Conservation (phyloP, 2,797 vertebrate genomes). For the Cephalopachus bancanus region DNA sequence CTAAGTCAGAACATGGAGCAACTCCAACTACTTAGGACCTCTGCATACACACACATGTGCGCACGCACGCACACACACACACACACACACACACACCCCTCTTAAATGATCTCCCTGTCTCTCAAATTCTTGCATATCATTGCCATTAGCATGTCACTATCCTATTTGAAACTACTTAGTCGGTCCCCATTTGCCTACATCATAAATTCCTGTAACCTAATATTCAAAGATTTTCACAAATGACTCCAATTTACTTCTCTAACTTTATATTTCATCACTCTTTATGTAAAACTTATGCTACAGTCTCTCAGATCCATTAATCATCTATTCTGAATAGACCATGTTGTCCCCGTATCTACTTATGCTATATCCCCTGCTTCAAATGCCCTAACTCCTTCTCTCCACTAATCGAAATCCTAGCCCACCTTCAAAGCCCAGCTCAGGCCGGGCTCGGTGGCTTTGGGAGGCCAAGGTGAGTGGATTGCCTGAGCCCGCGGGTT, state of each 20-base stretch:
- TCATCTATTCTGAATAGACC: conserved; percentile 26
- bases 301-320: neutral
- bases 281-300: neutral
- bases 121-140: conserved; percentile 17
- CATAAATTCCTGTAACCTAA: neutral
- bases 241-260: neutral
- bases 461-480: no score
- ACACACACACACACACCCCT: neutral
- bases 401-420: neutral
- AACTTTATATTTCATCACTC: neutral
- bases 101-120: neutral
- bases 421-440: neutral
- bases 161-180: neutral
- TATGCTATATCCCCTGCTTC: neutral
- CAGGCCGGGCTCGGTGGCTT: no score
- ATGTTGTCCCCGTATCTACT: neutral
- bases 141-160: neutral
- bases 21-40: neutral
- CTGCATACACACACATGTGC: neutral
- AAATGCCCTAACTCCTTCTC: neutral
- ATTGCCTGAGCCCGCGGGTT: no score
- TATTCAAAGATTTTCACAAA: conserved; percentile 22
- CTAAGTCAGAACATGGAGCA: neutral
- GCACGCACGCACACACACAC: neutral
- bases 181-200: neutral